Evolutionary conservation across 2,888 invertebrate species (phyloP), one percentile per base, ranked within the genome.

Genomic region (Caenorhabditis sp.): DNA sequence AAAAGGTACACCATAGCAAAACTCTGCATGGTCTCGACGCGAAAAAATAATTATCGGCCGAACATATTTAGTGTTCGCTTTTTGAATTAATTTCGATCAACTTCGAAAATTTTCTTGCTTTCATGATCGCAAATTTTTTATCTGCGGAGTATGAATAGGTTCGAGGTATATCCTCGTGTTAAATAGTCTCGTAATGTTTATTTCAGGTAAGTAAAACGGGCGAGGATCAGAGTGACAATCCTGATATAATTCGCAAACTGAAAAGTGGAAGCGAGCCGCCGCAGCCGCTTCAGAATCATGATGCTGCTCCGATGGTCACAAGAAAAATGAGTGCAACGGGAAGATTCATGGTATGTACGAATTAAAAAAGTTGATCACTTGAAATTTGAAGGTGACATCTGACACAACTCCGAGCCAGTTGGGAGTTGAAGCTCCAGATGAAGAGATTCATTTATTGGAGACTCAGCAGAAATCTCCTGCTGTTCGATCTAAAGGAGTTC

Each of bases 261-360:
- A 82, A 82, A 64, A 82, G 82, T 32, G 78, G 78, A 22, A 79
- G 79, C 55, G 83, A 80, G 13, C 80, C 83, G 13, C 83, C 80
- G 0, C 74, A 37, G 6, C 68, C 69, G 8, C 4, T 65, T n/a
- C 35, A 28, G 20, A 67, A 58, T 58, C 58, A 50, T 6, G 70
- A 70, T 55, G 40, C 53, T 5, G 60, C 61, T 2, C 58, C 74
- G 18, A 18, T 77, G 26, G 70, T 79, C 11, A 69, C 74, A 0
- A 82, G 86, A 51, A 87, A 87, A 55, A 72, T 77, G 71, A 85
- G 85, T 60, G 80, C 84, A 11, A 87, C 84, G 6, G 85, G 85
- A 40, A 61, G 86, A 56, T 87, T 87, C 44, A 84, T 82, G 81
- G 86, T 86, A n/a, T 40, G 6, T 50, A 8, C 50, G 13, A 51